Percentiles rank a stretch among this genome's conserved stretches.
These are phyloP conservation scores for Ips typographus DNA, from an alignment of 1,140 invertebrate genomes.

Conservation along the genomic window DNA sequence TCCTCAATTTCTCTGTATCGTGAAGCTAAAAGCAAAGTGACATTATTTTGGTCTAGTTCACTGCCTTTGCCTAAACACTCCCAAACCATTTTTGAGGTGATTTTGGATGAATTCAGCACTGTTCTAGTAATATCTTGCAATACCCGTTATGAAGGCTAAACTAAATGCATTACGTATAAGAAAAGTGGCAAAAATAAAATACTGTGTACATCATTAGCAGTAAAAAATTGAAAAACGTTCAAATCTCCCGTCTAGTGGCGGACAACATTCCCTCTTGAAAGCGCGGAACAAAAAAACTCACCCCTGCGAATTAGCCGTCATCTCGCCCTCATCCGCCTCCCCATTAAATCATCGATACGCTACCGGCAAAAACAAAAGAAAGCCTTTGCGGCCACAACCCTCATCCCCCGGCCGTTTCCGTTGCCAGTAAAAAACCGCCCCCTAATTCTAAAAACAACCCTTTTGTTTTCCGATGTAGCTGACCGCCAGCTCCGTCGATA, in stretches of 20 bases:
- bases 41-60: too few relatives aligned
- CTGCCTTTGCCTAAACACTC: too few relatives aligned
- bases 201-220: too few relatives aligned
- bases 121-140: too few relatives aligned
- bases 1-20: too few relatives aligned
- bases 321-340: conserved; percentile 11
- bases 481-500: conserved; percentile 33
- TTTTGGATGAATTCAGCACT: too few relatives aligned
- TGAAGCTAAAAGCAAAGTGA: too few relatives aligned
- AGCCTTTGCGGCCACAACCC: conserved; percentile 31
- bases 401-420: conserved; percentile 30
- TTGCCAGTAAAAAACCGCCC: conserved; percentile 33
- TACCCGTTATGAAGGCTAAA: too few relatives aligned
- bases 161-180: too few relatives aligned
- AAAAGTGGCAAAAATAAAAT: too few relatives aligned
- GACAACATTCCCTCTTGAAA: conserved; percentile 18
- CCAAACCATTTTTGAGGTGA: too few relatives aligned
- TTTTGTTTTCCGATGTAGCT: conserved; percentile 35
- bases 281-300: conserved; percentile 25
- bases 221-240: too few relatives aligned
- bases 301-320: conserved; percentile 30
- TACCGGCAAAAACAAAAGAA: conserved; percentile 37
- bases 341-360: conserved; percentile 36
- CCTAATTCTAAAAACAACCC: conserved; percentile 36
- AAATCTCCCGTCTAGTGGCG: background rate